phyloP scores from a whole-genome alignment of 37 sponge, comb jelly and placozoan species.

The Mnemiopsis leidyi region DNA sequence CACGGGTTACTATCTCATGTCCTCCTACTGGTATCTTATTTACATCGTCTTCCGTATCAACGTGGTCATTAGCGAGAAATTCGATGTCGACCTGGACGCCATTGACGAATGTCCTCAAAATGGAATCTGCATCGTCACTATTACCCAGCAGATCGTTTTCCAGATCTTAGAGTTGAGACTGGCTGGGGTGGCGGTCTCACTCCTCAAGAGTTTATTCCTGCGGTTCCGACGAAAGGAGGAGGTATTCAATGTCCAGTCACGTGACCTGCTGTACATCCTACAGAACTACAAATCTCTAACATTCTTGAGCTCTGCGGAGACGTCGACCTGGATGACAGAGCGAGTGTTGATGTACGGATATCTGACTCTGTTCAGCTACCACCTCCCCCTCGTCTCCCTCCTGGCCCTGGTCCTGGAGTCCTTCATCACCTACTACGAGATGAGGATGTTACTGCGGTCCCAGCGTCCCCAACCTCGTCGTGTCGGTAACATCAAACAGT shows the following conservation, averaged over 20 bases:
- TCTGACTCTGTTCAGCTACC: conserved; percentile 5
- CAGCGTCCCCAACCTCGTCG: conserved; percentile 28
- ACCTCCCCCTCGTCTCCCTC: background rate
- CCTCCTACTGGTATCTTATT: conserved; percentile 37
- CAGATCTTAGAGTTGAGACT: conserved; percentile 11
- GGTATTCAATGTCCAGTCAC: background rate
- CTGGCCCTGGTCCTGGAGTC: conserved; percentile 37
- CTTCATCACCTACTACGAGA: conserved; percentile 5
- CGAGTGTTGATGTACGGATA: conserved; percentile 47
- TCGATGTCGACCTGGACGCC: background rate
- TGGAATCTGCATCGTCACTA: conserved; percentile 26
- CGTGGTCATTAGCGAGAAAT: background rate
- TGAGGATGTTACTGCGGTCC: background rate
- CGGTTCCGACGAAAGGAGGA: background rate
- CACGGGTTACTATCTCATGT: conserved; percentile 21
- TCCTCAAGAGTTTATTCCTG: background rate
- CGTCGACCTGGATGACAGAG: background rate
- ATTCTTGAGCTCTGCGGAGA: background rate
- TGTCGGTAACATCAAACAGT: background rate
- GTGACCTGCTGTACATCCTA: conserved; percentile 34
- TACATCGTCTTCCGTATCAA: conserved; percentile 5
- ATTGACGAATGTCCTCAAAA: background rate
- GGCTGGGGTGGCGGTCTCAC: background rate
- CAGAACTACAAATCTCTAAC: background rate
- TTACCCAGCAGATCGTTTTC: background rate